Percentiles rank a stretch among this genome's conserved stretches.
These are phyloP conservation scores for Oreochromis mossambicus DNA, from an alignment of 2,797 vertebrate species.

Conservation along the genomic window DNA sequence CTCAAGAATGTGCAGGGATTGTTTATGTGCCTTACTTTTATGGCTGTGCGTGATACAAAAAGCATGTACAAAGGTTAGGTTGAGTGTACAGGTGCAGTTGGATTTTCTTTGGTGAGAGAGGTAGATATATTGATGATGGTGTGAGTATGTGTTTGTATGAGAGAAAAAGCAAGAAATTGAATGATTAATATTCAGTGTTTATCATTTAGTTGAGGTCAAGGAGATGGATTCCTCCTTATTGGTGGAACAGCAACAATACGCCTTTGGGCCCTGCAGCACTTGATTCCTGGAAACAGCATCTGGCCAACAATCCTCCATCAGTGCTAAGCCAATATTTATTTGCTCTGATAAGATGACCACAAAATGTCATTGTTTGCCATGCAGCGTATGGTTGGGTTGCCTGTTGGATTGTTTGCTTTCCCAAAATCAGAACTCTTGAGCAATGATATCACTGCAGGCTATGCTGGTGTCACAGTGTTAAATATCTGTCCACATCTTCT, in stretches of 20 bases:
- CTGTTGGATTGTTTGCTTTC: constrained; percentile 31
- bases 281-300: constrained; percentile 50
- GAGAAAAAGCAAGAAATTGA: neutral
- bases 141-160: neutral
- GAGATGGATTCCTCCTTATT: constrained; percentile 48
- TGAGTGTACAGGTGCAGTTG: neutral
- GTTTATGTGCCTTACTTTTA: neutral
- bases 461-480: constrained; percentile 24
- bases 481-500: constrained; percentile 1
- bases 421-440: constrained; percentile 37
- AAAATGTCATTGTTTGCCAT: constrained; percentile 44
- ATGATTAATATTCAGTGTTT: constrained; percentile 66
- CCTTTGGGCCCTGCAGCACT: constrained; percentile 30
- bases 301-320: constrained; percentile 42
- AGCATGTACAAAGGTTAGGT: neutral
- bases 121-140: neutral
- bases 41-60: neutral
- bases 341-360: constrained; percentile 50
- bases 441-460: constrained; percentile 18
- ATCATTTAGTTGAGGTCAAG: constrained; percentile 56
- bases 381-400: constrained; percentile 20
- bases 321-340: constrained; percentile 58
- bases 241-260: constrained; percentile 41
- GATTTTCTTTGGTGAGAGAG: neutral
- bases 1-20: neutral